Evolutionary conservation across 2,888 invertebrate species (phyloP).

Genomic region (Cordylochernes scorpioides): DNA sequence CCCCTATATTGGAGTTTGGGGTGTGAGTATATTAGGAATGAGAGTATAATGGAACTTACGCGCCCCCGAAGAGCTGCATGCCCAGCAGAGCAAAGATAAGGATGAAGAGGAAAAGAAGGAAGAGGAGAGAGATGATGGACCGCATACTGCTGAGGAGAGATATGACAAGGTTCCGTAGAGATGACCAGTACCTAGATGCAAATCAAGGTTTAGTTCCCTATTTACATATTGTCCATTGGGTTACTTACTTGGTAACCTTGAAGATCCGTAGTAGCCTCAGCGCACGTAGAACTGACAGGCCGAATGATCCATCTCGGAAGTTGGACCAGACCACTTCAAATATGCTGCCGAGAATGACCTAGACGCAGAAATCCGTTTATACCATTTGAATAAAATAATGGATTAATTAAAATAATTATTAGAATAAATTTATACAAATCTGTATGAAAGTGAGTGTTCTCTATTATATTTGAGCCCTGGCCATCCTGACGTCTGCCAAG

Average conservation of each 20-base stretch:
- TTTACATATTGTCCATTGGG: background rate
- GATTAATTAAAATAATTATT: too few species aligned
- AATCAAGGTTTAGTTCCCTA: background rate
- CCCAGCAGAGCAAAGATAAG: conserved; percentile 95
- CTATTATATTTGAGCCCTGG: too few species aligned
- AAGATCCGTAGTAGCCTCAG: conserved; percentile 88
- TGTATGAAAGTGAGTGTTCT: too few species aligned
- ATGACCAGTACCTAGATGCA: conserved; percentile 75
- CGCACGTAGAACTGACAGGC: conserved; percentile 88
- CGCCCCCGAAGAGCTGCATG: conserved; percentile 97
- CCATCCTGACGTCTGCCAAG: too few species aligned
- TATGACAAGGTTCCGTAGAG: conserved; percentile 86
- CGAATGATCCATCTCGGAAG: conserved; percentile 75
- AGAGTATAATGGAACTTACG: conserved; percentile 32
- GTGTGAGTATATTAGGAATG: too few species aligned
- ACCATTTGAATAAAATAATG: too few species aligned
- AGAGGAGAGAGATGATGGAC: conserved; percentile 92
- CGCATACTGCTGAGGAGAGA: conserved; percentile 96
- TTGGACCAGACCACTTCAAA: conserved; percentile 94
- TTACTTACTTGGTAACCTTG: conserved; percentile 45
- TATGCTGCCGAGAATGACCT: conserved; percentile 51
- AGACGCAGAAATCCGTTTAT: too few species aligned
- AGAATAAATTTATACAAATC: too few species aligned
- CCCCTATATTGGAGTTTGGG: too few species aligned
- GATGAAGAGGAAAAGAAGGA: conserved; percentile 97